Conservation (phyloP, 2,888 invertebrate species). For the Folsomia candida region DNA sequence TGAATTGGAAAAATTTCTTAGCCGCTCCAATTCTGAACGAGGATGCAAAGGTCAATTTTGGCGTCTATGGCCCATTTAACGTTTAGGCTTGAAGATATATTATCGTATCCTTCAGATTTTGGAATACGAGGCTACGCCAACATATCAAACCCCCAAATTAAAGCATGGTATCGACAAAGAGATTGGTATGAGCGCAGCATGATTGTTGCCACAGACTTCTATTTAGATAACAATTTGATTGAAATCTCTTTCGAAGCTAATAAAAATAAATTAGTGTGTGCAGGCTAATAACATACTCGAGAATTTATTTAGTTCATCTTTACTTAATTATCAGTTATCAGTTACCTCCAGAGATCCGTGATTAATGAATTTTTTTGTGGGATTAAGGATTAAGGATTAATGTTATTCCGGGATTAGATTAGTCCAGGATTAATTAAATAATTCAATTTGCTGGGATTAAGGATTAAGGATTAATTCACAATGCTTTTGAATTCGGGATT, state of each 20-base stretch:
- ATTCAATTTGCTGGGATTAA: no score
- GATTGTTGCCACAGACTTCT: slow-evolving; percentile 58
- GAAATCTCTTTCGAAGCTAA: slow-evolving; percentile 57
- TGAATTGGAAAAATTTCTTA: slow-evolving; percentile 53
- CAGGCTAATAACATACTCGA: background rate
- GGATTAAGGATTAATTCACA: no score
- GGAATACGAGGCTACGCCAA: background rate
- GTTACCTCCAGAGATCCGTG: no score
- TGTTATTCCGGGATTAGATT: no score
- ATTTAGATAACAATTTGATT: slow-evolving; percentile 58
- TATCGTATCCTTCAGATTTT: slow-evolving; percentile 55
- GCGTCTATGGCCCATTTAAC: slow-evolving; percentile 59
- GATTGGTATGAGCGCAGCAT: slow-evolving; percentile 59
- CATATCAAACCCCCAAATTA: background rate
- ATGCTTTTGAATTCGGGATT: no score
- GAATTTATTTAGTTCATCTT: no score
- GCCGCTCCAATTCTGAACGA: slow-evolving; percentile 50
- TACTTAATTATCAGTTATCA: no score
- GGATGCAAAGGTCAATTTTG: slow-evolving; percentile 35
- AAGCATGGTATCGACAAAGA: background rate
- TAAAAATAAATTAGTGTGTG: slow-evolving; percentile 28
- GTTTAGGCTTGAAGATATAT: slow-evolving; percentile 55
- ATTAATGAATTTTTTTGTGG: no score
- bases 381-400: no score
- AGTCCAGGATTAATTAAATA: no score